phyloP scores from a whole-genome alignment of 1,140 invertebrate genomes.

The Cyclargus thomasi region DNA sequence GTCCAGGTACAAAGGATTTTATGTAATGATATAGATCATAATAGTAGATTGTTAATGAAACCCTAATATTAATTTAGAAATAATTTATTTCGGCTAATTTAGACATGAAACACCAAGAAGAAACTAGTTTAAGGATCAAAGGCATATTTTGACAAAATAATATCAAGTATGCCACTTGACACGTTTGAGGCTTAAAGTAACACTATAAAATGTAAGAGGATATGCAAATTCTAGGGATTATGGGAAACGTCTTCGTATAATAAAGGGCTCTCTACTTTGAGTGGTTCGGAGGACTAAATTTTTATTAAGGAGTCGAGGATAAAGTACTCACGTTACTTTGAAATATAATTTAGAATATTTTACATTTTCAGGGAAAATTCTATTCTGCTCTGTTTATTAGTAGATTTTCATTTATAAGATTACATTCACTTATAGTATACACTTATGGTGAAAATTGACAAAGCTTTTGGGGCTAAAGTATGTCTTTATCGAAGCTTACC shows the following conservation, averaged over 20 bases:
- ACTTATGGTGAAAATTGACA: no score
- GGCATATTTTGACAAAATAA: neutral
- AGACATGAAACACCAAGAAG: neutral
- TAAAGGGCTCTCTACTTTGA: neutral
- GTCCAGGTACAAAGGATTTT: no score
- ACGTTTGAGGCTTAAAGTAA: neutral
- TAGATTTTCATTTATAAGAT: no score
- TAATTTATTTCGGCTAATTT: neutral
- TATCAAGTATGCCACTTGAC: conserved; percentile 1
- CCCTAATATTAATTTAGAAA: no score
- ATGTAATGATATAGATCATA: no score
- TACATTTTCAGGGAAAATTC: no score
- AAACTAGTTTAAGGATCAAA: neutral
- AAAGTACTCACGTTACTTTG: neutral
- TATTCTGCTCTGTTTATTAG: no score
- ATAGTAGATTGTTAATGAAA: no score
- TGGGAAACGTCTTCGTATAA: neutral
- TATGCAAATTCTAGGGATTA: conserved; percentile 3
- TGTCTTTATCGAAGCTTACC: no score
- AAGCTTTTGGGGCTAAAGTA: no score
- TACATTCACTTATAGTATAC: no score
- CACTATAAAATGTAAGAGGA: conserved; percentile 6
- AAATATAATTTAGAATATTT: neutral
- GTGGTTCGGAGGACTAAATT: neutral
- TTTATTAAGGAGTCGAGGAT: neutral